A percentile compares a stretch with the other conserved stretches of the same genome.
Conservation (phyloP, 1,140 invertebrate species). For the Capitella teleta region DNA sequence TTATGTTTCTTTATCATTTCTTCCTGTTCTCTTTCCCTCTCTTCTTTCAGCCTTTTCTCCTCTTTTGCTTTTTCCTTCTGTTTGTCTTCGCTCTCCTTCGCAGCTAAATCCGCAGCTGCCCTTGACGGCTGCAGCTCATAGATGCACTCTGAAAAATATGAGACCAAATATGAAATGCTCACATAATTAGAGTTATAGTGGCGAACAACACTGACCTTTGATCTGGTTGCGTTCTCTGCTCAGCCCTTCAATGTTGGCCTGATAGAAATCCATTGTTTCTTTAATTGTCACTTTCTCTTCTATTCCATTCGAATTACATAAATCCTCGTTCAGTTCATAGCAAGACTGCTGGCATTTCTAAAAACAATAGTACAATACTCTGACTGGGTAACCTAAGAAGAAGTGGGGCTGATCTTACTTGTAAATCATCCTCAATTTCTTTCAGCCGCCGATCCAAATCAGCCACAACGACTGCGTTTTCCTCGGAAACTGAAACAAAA, state of each 20-base stretch:
- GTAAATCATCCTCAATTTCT: slow-evolving; percentile 20
- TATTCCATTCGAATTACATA: not conserved
- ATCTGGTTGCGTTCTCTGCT: slow-evolving; percentile 23
- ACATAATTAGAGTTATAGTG: no score
- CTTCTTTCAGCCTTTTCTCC: not conserved
- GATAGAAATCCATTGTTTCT: slow-evolving; percentile 20
- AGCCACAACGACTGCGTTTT: slow-evolving; percentile 15
- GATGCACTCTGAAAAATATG: not conserved
- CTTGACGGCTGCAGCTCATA: not conserved
- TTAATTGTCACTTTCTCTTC: not conserved
- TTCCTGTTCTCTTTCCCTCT: not conserved
- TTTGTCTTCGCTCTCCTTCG: not conserved
- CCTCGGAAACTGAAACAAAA: no score
- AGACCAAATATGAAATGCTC: no score
- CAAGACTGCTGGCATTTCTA: not conserved
- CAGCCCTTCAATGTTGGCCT: slow-evolving; percentile 26
- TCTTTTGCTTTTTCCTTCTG: not conserved
- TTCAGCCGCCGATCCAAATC: slow-evolving; percentile 22
- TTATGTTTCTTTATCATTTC: slow-evolving; percentile 9
- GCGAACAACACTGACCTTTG: slow-evolving; percentile 16
- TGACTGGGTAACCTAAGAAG: not conserved
- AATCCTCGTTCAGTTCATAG: not conserved
- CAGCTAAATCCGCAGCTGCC: not conserved
- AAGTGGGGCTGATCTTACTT: slow-evolving; percentile 15
- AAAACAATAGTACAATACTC: not conserved